Base-by-base conservation (phyloP, 1,140 invertebrate genomes). In the Metaphire vulgaris region DNA sequence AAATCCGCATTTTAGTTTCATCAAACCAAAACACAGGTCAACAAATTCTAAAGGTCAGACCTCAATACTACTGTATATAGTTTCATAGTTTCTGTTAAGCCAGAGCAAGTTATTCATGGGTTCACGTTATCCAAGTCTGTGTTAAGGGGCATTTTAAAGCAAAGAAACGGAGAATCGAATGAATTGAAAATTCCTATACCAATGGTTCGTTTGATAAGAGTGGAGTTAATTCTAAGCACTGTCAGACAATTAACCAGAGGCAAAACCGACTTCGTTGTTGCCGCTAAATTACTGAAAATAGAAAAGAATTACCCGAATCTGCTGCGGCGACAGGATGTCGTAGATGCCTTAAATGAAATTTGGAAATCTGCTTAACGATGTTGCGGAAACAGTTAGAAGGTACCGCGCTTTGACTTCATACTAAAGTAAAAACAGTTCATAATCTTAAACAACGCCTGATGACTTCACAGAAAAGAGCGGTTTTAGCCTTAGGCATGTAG, bases 371-470 rank as follows among this genome's bases (percentile, higher is more conserved):
- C 85, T 92, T 92, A 72, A 93, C 95, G 82, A 98, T 93, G 86
- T 92, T 92, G 78, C 93, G 90, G 86, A 99, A 97, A 81, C 92
- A 91, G 81, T 91, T 90, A 1, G 96, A 98, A 33, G 97, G 97
- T 79, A 98, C 92, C 1, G 96, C 30, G 96, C 94, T 82, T 93
- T 92, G 0, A 95, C 95, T 84, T 95, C 93, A 96, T 96, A 99
- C 78, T 89, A 79, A 76, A 81, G 78, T 28, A 74, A 28, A 34
- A 65, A 76, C 14, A 72, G n/a, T 33, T 56, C n/a, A 69, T 34
- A n/a, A 31, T 30, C 68, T 30, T n/a, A 31, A 1, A 65, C 26
- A 15, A 15, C 56, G 26, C 26, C 14, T 65, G 56, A 65, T 26
- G 26, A 65, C 56, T 15, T 26, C 26, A 15, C 14, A 65, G 56